phyloP scores from a whole-genome alignment of 2,113 vertebrate genomes.

The Eretmochelys imbricata region DNA sequence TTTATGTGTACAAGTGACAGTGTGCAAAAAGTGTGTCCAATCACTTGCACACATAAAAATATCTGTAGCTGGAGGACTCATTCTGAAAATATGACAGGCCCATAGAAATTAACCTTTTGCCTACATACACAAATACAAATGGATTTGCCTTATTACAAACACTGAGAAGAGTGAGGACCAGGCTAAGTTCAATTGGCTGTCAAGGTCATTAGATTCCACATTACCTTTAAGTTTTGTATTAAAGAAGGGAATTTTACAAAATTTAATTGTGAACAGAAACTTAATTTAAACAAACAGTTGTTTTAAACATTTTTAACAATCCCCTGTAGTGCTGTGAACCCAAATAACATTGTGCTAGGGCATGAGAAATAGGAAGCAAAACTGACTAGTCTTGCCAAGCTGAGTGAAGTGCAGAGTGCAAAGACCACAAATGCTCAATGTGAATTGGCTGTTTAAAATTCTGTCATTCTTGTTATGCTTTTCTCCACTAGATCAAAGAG shows the following conservation, averaged over 20 bases:
- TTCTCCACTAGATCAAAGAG: too few relatives aligned
- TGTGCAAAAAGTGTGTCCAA: background rate
- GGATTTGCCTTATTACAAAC: background rate
- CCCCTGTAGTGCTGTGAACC: background rate
- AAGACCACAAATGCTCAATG: background rate
- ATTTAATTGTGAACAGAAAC: background rate
- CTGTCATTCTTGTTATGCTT: background rate
- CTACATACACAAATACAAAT: background rate
- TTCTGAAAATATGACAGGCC: background rate
- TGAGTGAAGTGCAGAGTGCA: background rate
- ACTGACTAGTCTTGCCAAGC: background rate
- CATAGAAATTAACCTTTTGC: background rate
- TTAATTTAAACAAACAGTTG: background rate
- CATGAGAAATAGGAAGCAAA: background rate
- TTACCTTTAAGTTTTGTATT: background rate
- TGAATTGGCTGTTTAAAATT: constrained; percentile 16
- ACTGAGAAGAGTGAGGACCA: background rate
- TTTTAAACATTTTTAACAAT: background rate
- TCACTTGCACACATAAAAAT: background rate
- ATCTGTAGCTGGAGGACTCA: background rate
- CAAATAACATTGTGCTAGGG: background rate
- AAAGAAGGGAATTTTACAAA: background rate
- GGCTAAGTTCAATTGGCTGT: background rate
- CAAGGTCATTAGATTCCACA: background rate
- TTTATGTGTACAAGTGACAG: background rate